Conservation (phyloP, 2,113 vertebrate species). For the Eonycteris spelaea region DNA sequence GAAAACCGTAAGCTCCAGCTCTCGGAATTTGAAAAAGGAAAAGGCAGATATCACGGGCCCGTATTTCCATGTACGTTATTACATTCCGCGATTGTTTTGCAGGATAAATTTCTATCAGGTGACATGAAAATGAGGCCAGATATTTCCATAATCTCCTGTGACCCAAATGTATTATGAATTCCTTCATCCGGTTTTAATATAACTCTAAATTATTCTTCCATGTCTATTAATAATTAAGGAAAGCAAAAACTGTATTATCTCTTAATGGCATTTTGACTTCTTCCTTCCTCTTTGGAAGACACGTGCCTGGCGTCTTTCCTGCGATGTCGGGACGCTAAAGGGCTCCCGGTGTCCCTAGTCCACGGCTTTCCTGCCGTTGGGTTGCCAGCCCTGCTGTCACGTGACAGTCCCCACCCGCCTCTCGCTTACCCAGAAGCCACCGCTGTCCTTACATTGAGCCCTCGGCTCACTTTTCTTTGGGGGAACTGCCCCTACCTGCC, state of each 20-base stretch:
- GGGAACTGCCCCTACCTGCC: no score
- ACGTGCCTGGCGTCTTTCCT: neutral
- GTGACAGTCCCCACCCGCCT: neutral
- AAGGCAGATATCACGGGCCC: neutral
- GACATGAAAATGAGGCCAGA: constrained; percentile 50
- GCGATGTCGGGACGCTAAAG: neutral
- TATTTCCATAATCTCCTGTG: constrained; percentile 59
- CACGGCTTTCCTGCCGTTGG: accelerated
- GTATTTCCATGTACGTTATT: neutral
- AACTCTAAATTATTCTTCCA: constrained; percentile 52
- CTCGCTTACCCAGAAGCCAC: neutral
- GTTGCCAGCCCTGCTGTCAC: accelerated
- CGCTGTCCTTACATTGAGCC: accelerated
- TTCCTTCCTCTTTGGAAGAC: constrained; percentile 12
- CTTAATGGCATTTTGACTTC: constrained; percentile 65
- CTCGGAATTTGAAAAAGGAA: neutral
- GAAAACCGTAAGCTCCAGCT: neutral
- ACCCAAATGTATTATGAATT: constrained; percentile 66
- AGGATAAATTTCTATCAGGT: constrained; percentile 51
- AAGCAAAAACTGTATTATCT: constrained; percentile 58
- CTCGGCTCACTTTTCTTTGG: neutral
- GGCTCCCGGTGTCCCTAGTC: accelerated
- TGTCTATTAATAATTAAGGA: constrained; percentile 74
- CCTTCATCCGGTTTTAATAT: constrained; percentile 61
- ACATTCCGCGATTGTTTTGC: constrained; percentile 39